Evolutionary conservation across 2,888 invertebrate genomes (phyloP).

Genomic region (Tinea pellionella): DNA sequence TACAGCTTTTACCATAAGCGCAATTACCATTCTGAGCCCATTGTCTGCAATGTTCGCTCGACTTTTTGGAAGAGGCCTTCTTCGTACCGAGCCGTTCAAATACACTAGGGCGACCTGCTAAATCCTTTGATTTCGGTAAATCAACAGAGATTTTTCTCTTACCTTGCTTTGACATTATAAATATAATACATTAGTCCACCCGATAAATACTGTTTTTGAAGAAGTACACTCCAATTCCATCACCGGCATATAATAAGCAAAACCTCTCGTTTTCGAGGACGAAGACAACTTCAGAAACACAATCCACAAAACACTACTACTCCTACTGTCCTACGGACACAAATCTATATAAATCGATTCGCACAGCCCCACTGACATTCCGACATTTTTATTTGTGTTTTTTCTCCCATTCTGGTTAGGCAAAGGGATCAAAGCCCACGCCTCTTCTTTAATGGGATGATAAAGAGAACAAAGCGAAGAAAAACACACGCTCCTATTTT

Average conservation of each 20-base stretch:
- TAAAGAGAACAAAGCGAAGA: too few species aligned
- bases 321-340: too few species aligned
- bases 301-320: too few species aligned
- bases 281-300: too few species aligned
- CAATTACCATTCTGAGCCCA: conserved; percentile 83
- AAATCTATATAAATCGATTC: too few species aligned
- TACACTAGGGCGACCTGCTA: conserved; percentile 79
- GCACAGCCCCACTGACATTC: too few species aligned
- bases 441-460: too few species aligned
- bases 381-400: too few species aligned
- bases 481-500: too few species aligned
- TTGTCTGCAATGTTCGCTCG: conserved; percentile 79
- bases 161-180: conserved; percentile 73
- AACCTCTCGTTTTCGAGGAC: too few species aligned
- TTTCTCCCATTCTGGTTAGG: too few species aligned
- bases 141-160: conserved; percentile 84
- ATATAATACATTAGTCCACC: conserved; percentile 56
- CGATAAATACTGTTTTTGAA: conserved; percentile 17
- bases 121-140: conserved; percentile 76
- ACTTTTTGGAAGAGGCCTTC: conserved; percentile 69
- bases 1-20: conserved; percentile 82
- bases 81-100: conserved; percentile 86
- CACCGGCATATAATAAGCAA: conserved; percentile 5
- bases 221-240: not conserved
- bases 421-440: too few species aligned